Evolutionary conservation across 1,140 invertebrate genomes (phyloP).

Genomic region (Papilio helenus): DNA sequence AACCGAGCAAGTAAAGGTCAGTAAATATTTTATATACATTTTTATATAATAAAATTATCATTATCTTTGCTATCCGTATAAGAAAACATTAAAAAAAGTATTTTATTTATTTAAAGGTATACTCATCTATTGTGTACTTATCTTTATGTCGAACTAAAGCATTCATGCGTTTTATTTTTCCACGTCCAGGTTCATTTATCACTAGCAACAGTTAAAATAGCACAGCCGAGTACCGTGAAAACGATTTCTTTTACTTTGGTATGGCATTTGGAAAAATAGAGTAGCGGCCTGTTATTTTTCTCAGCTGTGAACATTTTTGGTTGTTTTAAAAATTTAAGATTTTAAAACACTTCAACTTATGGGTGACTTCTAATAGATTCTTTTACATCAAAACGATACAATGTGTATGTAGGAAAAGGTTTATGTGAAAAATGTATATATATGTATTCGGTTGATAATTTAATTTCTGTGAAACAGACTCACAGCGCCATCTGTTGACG

Average conservation of each 20-base stretch:
- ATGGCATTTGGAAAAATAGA: background rate
- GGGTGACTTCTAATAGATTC: too few relatives aligned
- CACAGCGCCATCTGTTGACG: constrained; percentile 52
- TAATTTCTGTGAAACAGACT: background rate
- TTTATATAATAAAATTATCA: background rate
- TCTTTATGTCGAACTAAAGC: background rate
- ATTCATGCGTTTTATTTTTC: background rate
- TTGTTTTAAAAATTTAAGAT: background rate
- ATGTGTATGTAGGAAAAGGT: too few relatives aligned
- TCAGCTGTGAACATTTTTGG: background rate
- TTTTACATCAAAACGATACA: too few relatives aligned
- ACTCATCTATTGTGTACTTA: background rate
- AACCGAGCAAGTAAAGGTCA: constrained; percentile 77
- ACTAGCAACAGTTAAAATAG: constrained; percentile 32
- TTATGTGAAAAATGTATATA: too few relatives aligned
- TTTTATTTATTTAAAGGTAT: background rate
- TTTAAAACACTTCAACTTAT: background rate
- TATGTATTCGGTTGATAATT: background rate
- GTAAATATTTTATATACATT: constrained; percentile 45
- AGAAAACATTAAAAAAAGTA: background rate
- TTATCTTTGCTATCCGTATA: background rate
- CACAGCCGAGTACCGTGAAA: constrained; percentile 42
- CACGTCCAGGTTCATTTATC: background rate
- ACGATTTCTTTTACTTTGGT: constrained; percentile 45
- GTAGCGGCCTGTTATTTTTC: background rate